Evolutionary conservation across 1,140 invertebrate species (phyloP).

Genomic region (Achatina immaculata): DNA sequence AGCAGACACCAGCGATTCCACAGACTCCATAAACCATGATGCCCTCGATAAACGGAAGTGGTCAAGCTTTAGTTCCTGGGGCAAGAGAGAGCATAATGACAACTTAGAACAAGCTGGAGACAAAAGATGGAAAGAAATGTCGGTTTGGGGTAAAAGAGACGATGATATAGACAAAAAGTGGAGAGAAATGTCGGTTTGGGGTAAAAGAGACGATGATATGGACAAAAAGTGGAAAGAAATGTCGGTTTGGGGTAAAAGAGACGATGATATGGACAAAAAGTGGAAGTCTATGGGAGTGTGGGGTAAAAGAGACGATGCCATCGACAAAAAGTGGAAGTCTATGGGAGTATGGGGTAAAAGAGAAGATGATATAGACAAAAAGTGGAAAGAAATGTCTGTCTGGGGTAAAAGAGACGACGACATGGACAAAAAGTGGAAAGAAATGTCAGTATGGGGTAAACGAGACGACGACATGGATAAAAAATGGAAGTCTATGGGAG

Average conservation of each 20-base stretch:
- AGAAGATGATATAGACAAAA: neutral
- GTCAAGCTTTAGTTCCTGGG: constrained; percentile 1
- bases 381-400: constrained; percentile 14
- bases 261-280: neutral
- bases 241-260: neutral
- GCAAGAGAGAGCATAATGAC: neutral
- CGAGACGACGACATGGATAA: neutral
- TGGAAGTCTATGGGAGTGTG: constrained; percentile 1
- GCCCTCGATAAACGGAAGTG: neutral
- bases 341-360: constrained; percentile 10
- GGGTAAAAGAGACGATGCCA: neutral
- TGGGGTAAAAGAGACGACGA: neutral
- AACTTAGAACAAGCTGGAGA: neutral
- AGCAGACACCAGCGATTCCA: neutral
- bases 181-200: constrained; percentile 8
- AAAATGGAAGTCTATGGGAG: constrained; percentile 4
- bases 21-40: neutral
- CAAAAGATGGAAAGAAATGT: constrained; percentile 29
- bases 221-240: constrained; percentile 19
- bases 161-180: neutral
- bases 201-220: neutral
- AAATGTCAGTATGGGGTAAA: constrained; percentile 9
- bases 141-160: constrained; percentile 20
- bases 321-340: neutral
- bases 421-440: constrained; percentile 7